Evolutionary conservation across 2,797 vertebrate species (phyloP), one percentile per base, ranked within the genome.

Genomic region (Glyptemys insculpta): DNA sequence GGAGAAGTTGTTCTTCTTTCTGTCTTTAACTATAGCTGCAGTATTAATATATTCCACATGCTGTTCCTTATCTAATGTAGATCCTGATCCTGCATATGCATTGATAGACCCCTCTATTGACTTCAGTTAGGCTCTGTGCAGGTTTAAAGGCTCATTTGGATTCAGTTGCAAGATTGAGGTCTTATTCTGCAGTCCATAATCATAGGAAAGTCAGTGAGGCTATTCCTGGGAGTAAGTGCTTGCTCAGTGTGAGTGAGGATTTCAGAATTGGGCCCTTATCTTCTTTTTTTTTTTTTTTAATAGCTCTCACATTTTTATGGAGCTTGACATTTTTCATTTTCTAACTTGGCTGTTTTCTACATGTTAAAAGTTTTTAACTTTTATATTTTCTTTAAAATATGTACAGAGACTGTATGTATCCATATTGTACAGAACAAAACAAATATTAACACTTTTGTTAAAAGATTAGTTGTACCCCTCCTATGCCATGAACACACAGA

Each of bases 241-340:
- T 76, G 5, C 5, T 47, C 41, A 47, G 34, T 76, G 41, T 15
- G 37, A 27, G 25, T 29, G 23, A 76, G 41, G 62, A 6, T 47
- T 41, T 12, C 23, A 44, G 37, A 41, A 76, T 44, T 76, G 12
- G 41, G 41, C 25, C 23, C 23, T 76, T 76, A 47, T 5, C 6
- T 27, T 44, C 6, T 12, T 65, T 91, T 90, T 96, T 0, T 0
- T 0, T 92, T 72, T 90, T 96, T 0, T 0, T 90, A 54, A 94
- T 88, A 87, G 85, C 90, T 94, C 57, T 78, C 56, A 2, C 87
- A 79, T 93, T 72, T 29, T 72, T 56, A 79, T 81, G 2, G 6
- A 85, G 72, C 83, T 86, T 86, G 86, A 62, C 54, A 5, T 59
- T 68, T 85, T 90, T 91, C 89, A 62, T 81, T 91, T 94, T 76